phyloP scores from a whole-genome alignment of 1,140 invertebrate genomes.

The Pogonomyrmex barbatus region DNA sequence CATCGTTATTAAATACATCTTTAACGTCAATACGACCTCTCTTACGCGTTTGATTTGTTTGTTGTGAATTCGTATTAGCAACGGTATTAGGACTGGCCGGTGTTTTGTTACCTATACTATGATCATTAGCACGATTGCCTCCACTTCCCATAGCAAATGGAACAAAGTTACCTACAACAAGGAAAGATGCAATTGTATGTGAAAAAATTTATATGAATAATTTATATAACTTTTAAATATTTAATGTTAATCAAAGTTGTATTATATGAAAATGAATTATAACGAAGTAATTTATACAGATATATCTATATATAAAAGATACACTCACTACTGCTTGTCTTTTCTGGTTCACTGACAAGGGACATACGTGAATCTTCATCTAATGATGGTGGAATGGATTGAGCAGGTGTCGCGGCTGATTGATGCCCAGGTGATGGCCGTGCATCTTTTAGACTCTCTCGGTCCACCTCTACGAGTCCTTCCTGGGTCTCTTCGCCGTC shows the following conservation, averaged over 20 bases:
- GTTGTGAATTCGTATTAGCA: conserved; percentile 75
- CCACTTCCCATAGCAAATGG: conserved; percentile 85
- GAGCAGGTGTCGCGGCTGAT: conserved; percentile 69
- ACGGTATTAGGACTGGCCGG: conserved; percentile 82
- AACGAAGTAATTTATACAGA: not conserved
- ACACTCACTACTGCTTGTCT: conserved; percentile 82
- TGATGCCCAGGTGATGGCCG: conserved; percentile 75
- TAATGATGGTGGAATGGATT: conserved; percentile 75
- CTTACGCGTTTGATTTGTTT: conserved; percentile 84
- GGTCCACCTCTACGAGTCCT: conserved; percentile 71
- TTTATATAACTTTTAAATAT: not conserved
- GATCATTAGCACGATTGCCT: conserved; percentile 76
- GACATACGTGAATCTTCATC: conserved; percentile 85
- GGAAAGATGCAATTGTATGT: conserved; percentile 9
- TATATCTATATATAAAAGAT: not conserved
- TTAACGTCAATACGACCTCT: conserved; percentile 94
- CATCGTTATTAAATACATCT: conserved; percentile 96
- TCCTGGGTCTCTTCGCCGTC: conserved; percentile 84
- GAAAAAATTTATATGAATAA: conserved; percentile 15
- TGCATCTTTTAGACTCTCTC: conserved; percentile 81
- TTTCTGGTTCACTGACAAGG: conserved; percentile 84
- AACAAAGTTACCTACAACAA: conserved; percentile 84
- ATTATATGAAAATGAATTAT: not conserved
- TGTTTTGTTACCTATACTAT: conserved; percentile 83
- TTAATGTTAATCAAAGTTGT: not conserved